phyloP scores from a whole-genome alignment of 2,888 invertebrate genomes.

The Ephialtes manifestator region DNA sequence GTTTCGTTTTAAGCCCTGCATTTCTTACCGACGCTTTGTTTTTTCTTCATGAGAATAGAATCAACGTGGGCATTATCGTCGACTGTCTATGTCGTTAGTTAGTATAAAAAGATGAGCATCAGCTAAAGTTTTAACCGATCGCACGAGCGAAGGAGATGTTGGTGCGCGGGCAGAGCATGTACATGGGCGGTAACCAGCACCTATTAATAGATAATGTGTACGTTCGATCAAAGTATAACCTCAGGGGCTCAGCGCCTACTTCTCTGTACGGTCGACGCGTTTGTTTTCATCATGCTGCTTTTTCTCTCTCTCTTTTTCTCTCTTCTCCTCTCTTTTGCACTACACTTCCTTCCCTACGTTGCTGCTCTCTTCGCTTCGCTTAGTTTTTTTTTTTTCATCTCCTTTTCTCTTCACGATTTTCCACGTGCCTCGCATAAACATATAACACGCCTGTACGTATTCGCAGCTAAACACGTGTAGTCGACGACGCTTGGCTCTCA shows the following conservation, averaged over 20 bases:
- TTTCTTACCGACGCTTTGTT: neutral
- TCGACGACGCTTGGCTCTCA: neutral
- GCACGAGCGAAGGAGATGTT: constrained; percentile 63
- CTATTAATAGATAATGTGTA: constrained; percentile 74
- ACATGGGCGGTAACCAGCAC: constrained; percentile 67
- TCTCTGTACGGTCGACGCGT: constrained; percentile 36
- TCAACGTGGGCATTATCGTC: neutral
- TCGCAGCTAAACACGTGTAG: neutral
- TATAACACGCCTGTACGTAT: neutral
- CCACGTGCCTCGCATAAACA: constrained; percentile 59
- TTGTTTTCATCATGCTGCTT: constrained; percentile 29
- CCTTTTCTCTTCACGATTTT: constrained; percentile 38
- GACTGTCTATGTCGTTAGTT: neutral
- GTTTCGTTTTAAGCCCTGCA: neutral
- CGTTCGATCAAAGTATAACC: constrained; percentile 71
- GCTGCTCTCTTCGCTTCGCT: too few species aligned
- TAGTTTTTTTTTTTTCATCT: constrained; percentile 38
- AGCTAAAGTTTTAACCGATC: constrained; percentile 51
- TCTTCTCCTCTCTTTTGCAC: neutral
- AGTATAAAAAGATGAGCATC: constrained; percentile 13
- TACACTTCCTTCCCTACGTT: neutral
- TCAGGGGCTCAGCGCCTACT: constrained; percentile 25
- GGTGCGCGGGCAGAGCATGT: constrained; percentile 44
- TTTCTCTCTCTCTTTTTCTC: neutral
- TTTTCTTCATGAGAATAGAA: neutral